Evolutionary conservation across 2,797 vertebrate genomes (phyloP).

Genomic region (Percopsis omiscomaycus): DNA sequence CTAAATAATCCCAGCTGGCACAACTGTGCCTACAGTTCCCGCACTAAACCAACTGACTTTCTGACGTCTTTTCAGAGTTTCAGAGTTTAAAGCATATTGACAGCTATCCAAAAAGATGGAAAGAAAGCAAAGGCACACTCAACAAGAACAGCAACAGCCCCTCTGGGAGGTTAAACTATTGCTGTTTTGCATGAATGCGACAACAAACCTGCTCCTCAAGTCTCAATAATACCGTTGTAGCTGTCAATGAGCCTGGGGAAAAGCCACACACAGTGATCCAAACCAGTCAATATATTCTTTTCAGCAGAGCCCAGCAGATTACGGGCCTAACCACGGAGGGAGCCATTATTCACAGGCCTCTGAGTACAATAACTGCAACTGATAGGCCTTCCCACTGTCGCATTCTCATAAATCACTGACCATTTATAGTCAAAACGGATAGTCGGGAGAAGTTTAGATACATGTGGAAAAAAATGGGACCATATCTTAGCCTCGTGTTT

Average conservation of each 20-base stretch:
- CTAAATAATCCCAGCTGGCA: too few relatives aligned
- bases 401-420: slow-evolving; percentile 67
- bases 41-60: too few relatives aligned
- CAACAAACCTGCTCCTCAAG: slow-evolving; percentile 25
- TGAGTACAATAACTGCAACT: slow-evolving; percentile 65
- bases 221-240: slow-evolving; percentile 38
- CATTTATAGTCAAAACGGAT: slow-evolving; percentile 53
- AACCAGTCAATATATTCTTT: slow-evolving; percentile 63
- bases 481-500: slow-evolving; percentile 28
- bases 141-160: slow-evolving; percentile 29
- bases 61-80: too few relatives aligned
- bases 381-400: slow-evolving; percentile 61
- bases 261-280: slow-evolving; percentile 43
- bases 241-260: slow-evolving; percentile 38
- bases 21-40: too few relatives aligned
- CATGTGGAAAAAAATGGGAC: slow-evolving; percentile 12
- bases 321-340: slow-evolving; percentile 36
- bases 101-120: neutral
- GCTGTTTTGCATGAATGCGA: slow-evolving; percentile 37
- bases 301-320: slow-evolving; percentile 51
- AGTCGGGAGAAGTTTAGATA: slow-evolving; percentile 33
- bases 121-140: neutral
- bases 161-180: slow-evolving; percentile 21
- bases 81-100: too few relatives aligned
- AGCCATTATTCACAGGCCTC: slow-evolving; percentile 59